phyloP scores from a whole-genome alignment of 2,113 vertebrate genomes.

The Australoheros scitulus region DNA sequence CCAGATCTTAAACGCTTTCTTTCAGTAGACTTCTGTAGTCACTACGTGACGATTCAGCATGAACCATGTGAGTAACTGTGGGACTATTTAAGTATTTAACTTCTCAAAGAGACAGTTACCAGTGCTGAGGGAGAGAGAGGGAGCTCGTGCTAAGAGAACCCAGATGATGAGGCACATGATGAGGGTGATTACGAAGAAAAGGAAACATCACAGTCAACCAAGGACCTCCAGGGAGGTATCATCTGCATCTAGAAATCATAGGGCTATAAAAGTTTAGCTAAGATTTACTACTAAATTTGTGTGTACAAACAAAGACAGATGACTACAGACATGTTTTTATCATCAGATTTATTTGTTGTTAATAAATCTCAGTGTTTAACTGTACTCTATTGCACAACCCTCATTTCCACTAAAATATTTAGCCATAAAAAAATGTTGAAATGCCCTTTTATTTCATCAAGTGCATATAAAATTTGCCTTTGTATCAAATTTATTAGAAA shows the following conservation, averaged over 20 bases:
- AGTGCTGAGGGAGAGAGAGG: neutral
- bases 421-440: neutral
- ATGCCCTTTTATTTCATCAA: too few species aligned
- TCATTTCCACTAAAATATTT: neutral
- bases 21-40: too few species aligned
- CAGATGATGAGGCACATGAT: neutral
- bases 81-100: neutral
- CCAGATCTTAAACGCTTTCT: too few species aligned
- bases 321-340: neutral
- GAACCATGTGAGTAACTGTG: too few species aligned
- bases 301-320: neutral
- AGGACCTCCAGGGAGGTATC: neutral
- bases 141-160: neutral
- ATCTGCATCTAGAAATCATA: neutral
- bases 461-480: too few species aligned
- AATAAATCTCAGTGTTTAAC: neutral
- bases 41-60: too few species aligned
- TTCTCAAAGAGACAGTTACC: neutral
- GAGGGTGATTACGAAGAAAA: neutral
- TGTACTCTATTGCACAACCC: neutral
- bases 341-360: neutral
- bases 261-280: accelerated
- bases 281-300: neutral
- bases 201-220: neutral
- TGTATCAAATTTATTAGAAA: too few species aligned